These are phyloP conservation scores for Bubalus kerabau DNA, from an alignment of 2,113 vertebrate species.

Conservation along the genomic window DNA sequence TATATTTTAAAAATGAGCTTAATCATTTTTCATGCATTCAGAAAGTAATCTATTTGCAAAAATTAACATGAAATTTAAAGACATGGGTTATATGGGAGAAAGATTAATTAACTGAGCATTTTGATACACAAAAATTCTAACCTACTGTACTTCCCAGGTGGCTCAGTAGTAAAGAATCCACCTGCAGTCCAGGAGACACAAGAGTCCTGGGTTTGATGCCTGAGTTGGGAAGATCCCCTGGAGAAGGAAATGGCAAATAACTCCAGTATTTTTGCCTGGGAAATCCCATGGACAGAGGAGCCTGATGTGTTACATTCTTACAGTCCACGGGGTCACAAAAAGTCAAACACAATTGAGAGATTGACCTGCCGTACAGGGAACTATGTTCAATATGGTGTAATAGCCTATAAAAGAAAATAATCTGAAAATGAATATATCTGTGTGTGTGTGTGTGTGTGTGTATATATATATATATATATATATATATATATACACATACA, in stretches of 20 bases:
- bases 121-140: neutral
- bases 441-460: rapidly evolving
- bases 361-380: neutral
- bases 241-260: neutral
- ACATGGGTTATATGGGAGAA: neutral
- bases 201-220: neutral
- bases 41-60: neutral
- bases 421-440: neutral
- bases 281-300: neutral
- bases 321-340: neutral
- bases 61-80: neutral
- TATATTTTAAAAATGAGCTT: neutral
- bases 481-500: no score
- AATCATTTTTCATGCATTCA: neutral
- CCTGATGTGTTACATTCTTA: neutral
- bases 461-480: no score
- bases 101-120: neutral
- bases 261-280: neutral
- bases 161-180: neutral
- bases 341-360: neutral
- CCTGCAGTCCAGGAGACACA: neutral
- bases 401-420: neutral
- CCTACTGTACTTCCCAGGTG: neutral
- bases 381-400: neutral
- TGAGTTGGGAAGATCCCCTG: neutral